Evolutionary conservation across 2,113 vertebrate species (phyloP), one percentile per base, ranked within the genome.

Genomic region (Neolamprologus caudopunctatus): DNA sequence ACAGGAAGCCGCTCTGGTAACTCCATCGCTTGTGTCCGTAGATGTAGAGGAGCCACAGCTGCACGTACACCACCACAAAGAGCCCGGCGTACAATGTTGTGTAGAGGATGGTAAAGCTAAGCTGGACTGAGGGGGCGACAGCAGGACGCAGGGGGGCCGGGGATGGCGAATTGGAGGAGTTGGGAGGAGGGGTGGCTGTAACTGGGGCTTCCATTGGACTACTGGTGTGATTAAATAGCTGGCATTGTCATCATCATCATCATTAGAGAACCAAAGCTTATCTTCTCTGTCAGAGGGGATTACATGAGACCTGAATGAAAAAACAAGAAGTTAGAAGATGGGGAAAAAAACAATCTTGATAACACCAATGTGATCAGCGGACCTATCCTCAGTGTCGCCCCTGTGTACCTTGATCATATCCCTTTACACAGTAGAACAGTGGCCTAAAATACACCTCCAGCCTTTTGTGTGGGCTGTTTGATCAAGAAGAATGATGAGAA

Each of bases 1-100:
- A 97, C 47, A 98, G 97, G 90, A 98, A 98, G 82, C 96, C 88
- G 1, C 97, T 98, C 95, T 98, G 97, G 90, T 97, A 98, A 94
- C 97, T 97, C 95, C 97, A 96, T 26, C 97, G 93, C 86, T 98
- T 98, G 95, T 98, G 97, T 35, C 96, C 94, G 37, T 97, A 97
- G 6, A 96, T 83, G 24, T 96, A 93, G 21, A 98, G 95, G 82
- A 98, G 95, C 97, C 97, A 98, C 17, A 98, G 97, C 95, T 98
- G 97, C 81, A 94, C 63, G 83, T 97, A 98, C 24, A 97, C 97
- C 3, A 96, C 95, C 88, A 97, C 92, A 94, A 98, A 98, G 73
- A 98, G 96, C 11, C 85, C 85, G 4, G 93, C 96, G 1, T 98
- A 98, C 79, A 98, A 93, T 11, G 88, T 19, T 7, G 97, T 97